These are phyloP conservation scores for Aurelia coerulea DNA, from an alignment of 30 jellyfish, hydroid and myxozoan species.

Conservation along the genomic window DNA sequence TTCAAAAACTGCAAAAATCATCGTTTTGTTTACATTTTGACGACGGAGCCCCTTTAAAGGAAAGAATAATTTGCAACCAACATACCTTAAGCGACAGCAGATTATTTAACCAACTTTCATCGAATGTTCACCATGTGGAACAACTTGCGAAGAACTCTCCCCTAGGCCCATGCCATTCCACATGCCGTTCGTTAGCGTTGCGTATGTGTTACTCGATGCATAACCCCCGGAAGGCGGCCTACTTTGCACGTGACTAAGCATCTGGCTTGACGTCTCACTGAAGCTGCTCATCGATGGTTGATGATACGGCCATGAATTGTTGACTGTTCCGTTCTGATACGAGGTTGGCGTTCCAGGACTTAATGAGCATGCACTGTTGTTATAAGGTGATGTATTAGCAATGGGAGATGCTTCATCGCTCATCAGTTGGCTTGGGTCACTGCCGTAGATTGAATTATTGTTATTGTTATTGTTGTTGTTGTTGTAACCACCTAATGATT, in stretches of 20 bases:
- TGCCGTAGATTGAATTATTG: slow-evolving; percentile 71
- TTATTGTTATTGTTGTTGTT: slow-evolving; percentile 45
- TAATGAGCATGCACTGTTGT: slow-evolving; percentile 92
- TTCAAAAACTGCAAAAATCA: too few species aligned
- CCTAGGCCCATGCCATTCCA: slow-evolving; percentile 92
- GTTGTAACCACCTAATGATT: slow-evolving; percentile 65
- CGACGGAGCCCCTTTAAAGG: slow-evolving; percentile 13
- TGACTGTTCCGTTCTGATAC: slow-evolving; percentile 91
- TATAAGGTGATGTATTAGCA: slow-evolving; percentile 90
- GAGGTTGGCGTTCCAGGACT: slow-evolving; percentile 97
- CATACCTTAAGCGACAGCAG: background rate
- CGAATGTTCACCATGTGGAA: slow-evolving; percentile 93
- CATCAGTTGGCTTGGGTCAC: slow-evolving; percentile 94
- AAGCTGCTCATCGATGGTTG: slow-evolving; percentile 76
- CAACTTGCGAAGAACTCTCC: slow-evolving; percentile 77
- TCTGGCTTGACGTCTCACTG: slow-evolving; percentile 69
- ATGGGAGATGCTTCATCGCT: slow-evolving; percentile 95
- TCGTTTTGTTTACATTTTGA: too few species aligned
- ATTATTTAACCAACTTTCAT: slow-evolving; percentile 89
- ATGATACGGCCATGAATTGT: slow-evolving; percentile 99
- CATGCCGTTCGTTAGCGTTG: slow-evolving; percentile 82
- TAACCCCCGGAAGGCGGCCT: slow-evolving; percentile 75
- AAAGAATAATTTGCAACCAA: background rate
- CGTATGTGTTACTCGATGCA: slow-evolving; percentile 74
- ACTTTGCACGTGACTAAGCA: slow-evolving; percentile 78